phyloP scores from a whole-genome alignment of 1,140 invertebrate species.

The Nasonia giraulti region DNA sequence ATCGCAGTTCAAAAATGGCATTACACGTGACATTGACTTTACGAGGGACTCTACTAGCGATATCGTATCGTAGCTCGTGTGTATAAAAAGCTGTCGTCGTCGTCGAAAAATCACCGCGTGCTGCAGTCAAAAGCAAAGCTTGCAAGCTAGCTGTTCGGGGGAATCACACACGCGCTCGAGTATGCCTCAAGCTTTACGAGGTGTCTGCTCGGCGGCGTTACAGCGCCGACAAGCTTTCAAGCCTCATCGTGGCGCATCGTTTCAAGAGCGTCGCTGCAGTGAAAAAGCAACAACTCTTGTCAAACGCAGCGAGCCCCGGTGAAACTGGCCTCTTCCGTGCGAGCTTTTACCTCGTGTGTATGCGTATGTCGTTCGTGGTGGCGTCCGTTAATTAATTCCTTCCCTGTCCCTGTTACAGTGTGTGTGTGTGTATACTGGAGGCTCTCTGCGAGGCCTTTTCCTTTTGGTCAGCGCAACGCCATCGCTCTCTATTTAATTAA shows the following conservation, averaged over 20 bases:
- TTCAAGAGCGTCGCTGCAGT: background rate
- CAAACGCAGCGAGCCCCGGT: background rate
- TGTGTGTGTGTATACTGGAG: background rate
- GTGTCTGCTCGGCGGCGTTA: conserved; percentile 14
- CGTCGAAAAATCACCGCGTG: conserved; percentile 17
- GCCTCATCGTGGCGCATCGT: conserved; percentile 24
- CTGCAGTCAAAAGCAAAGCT: conserved; percentile 14
- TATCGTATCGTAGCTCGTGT: background rate
- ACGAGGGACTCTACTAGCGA: conserved; percentile 38
- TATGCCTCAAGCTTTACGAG: conserved; percentile 32
- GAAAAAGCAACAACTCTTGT: conserved; percentile 46
- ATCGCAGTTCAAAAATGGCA: conserved; percentile 26
- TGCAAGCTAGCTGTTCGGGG: background rate
- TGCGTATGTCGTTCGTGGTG: too few species aligned
- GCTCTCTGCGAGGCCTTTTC: background rate
- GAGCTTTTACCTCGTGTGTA: background rate
- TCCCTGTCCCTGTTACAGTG: background rate
- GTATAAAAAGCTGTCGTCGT: background rate
- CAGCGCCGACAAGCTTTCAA: conserved; percentile 36
- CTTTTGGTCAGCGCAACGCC: background rate
- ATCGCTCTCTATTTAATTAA: conserved; percentile 23
- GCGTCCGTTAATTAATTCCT: conserved; percentile 22
- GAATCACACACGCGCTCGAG: background rate
- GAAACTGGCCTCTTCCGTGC: background rate
- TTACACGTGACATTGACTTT: conserved; percentile 50